Evolutionary conservation across 2,113 vertebrate species (phyloP).

Genomic region (Mobula hypostoma): DNA sequence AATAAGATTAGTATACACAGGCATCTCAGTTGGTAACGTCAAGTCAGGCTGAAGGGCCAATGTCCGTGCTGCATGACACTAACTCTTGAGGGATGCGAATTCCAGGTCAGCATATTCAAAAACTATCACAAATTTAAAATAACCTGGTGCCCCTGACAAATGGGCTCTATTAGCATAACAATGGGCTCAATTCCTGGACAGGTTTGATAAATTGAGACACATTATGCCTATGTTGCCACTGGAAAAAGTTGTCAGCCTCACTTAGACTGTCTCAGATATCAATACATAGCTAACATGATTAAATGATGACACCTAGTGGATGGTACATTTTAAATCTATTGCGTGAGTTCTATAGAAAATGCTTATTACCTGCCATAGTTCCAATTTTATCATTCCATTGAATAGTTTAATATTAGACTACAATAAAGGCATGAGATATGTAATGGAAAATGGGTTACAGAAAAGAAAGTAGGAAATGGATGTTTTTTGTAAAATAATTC

Average conservation of each 20-base stretch:
- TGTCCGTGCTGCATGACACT: no score
- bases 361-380: neutral
- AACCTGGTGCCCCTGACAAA: neutral
- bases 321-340: neutral
- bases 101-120: neutral
- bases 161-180: neutral
- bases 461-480: neutral
- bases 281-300: neutral
- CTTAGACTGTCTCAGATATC: neutral
- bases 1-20: no score
- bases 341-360: neutral
- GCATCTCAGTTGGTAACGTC: no score
- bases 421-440: neutral
- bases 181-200: neutral
- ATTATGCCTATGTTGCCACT: neutral
- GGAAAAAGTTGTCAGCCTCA: no score
- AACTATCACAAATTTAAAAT: neutral
- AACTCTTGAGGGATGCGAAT: no score
- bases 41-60: no score
- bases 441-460: neutral
- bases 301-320: slow-evolving; percentile 9
- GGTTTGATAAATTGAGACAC: neutral
- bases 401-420: neutral
- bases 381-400: neutral
- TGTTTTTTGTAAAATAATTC: neutral